Base-by-base conservation (phyloP, 2,888 invertebrate genomes). In the Acrobasis suavella region DNA sequence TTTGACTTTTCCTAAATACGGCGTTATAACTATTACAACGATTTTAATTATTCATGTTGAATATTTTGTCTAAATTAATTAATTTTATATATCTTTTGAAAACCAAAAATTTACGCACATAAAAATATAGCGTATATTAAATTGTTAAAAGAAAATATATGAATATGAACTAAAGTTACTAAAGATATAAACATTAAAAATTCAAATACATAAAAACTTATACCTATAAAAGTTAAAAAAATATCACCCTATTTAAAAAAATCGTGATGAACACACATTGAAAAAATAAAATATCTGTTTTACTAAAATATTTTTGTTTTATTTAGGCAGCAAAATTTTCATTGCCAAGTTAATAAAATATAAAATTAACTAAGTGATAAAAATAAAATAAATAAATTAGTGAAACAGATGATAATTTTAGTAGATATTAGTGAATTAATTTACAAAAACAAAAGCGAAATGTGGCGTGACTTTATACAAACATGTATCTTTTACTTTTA, bases 241-340 rank as follows among this genome's bases (percentile, higher is more conserved):
- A 55, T 55, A 39, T 55, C 55, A 55, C 39, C 16, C 32, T 32
- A 52, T 39, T 15, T 22, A 38, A 15, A 54, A 54, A 54, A 55
- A 2, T 16, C 38, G 39, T 10, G 6, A 55, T 39, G 10, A 2
- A 38, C 17, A 52, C 32, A 52, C 32, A 8, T 32, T 32, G 32
- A 32, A 32, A 52, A 32, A 1, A 22, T 22, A 52, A n/a, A n/a
- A 52, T 14, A 32, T 52, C 22, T 52, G 52, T 32, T 52, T 32
- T 52, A 32, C 22, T 52, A 10, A n/a, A 50, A 50, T 15, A 16
- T 50, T 50, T 9, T 8, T 32, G 2, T 8, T 7, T 6, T 6
- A 32, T 32, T 32, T 32, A 32, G 5, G 32, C 2, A 32, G 22
- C 22, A 2, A 22, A 22, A 2, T 3, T 1, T 3, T 2, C 3